These are phyloP conservation scores for Apostichopus parvimensis DNA, from an alignment of 35 echinoderm and acorn worm species.

Conservation along the genomic window DNA sequence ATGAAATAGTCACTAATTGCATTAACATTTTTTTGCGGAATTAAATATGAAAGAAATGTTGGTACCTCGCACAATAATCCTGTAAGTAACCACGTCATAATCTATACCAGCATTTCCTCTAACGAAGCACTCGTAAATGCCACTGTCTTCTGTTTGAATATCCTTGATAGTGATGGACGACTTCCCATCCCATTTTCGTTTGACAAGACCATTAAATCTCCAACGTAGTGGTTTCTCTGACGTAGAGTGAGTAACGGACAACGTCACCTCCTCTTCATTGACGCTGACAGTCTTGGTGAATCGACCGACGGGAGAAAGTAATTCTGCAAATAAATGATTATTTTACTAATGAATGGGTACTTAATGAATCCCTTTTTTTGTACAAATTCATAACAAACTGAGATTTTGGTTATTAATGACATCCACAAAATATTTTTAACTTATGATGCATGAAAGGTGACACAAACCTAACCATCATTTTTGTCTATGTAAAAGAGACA, in stretches of 20 bases:
- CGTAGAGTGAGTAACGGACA: not conserved
- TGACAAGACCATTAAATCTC: not conserved
- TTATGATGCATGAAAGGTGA: no score
- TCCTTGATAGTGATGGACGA: not conserved
- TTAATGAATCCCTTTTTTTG: no score
- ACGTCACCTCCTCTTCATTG: not conserved
- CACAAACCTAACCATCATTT: no score
- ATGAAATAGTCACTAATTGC: no score
- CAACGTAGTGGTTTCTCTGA: not conserved
- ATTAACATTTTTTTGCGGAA: no score
- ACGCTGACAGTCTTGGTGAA: constrained; percentile 19
- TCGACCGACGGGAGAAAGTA: not conserved
- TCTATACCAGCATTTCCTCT: not conserved
- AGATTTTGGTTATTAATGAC: no score
- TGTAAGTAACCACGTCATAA: not conserved
- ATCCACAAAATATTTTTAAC: no score
- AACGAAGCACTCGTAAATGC: constrained; percentile 21
- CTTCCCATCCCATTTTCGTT: not conserved
- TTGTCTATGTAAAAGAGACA: no score
- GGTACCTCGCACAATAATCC: constrained; percentile 13
- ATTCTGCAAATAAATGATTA: no score
- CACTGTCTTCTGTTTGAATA: not conserved
- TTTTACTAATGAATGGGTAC: no score
- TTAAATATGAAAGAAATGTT: no score
- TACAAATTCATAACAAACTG: no score